Evolutionary conservation across 2,113 vertebrate species (phyloP).

Genomic region (Eurystomus gularis): DNA sequence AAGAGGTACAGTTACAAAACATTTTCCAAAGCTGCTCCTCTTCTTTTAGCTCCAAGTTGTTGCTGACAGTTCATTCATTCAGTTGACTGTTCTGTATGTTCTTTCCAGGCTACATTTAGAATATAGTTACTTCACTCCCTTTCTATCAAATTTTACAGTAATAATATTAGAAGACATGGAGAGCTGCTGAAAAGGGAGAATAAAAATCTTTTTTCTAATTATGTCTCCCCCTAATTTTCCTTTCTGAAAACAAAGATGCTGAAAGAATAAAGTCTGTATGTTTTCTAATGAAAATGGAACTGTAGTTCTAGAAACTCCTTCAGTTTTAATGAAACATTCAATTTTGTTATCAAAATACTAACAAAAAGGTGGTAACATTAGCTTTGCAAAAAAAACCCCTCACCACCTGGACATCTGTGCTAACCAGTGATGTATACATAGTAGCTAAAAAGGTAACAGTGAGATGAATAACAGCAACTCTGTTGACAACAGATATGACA

Average conservation of each 20-base stretch:
- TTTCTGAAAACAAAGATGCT: background rate
- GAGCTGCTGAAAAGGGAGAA: background rate
- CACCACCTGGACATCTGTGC: background rate
- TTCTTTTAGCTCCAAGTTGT: background rate
- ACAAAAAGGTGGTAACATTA: background rate
- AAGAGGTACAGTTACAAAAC: background rate
- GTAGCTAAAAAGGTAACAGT: background rate
- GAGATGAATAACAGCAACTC: background rate
- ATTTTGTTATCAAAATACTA: background rate
- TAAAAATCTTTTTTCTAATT: background rate
- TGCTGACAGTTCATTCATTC: background rate
- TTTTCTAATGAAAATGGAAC: background rate
- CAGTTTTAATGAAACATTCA: background rate
- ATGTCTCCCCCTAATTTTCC: background rate
- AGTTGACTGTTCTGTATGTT: background rate
- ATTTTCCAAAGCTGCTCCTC: background rate
- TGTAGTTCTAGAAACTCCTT: background rate
- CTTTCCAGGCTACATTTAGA: background rate
- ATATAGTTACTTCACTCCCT: background rate
- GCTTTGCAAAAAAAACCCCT: background rate
- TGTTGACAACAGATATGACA: rapidly evolving
- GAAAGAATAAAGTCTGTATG: background rate
- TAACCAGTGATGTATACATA: background rate
- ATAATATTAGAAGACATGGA: background rate
- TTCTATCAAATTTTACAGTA: background rate